Evolutionary conservation across 2,113 vertebrate genomes (phyloP).

Genomic region (Burhinus oedicnemus): DNA sequence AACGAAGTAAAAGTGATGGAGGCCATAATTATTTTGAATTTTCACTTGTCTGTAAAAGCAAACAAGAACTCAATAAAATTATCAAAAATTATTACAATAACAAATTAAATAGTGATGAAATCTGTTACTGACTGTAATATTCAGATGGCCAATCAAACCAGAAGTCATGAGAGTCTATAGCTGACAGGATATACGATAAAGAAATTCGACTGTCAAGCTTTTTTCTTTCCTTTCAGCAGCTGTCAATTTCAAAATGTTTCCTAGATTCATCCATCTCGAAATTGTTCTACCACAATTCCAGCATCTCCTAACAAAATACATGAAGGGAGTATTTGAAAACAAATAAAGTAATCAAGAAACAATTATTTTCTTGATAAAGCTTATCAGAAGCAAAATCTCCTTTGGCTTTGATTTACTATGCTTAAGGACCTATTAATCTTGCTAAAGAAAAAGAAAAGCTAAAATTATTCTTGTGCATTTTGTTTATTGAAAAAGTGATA

Average conservation of each 20-base stretch:
- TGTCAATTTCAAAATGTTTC: neutral
- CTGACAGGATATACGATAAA: neutral
- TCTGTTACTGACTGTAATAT: neutral
- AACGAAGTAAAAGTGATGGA: neutral
- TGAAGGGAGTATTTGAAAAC: neutral
- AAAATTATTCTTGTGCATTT: neutral
- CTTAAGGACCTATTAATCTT: neutral
- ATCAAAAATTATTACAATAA: neutral
- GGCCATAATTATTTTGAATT: neutral
- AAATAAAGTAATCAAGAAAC: neutral
- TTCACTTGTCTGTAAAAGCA: neutral
- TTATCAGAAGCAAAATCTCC: neutral
- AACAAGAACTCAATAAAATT: neutral
- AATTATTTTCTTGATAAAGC: neutral
- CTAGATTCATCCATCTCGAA: neutral
- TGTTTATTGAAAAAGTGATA: slow-evolving; percentile 5
- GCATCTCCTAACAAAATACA: neutral
- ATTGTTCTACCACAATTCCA: neutral
- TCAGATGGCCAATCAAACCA: neutral
- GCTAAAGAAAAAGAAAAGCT: neutral
- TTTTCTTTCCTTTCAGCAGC: neutral
- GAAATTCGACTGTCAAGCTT: neutral
- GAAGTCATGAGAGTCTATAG: neutral
- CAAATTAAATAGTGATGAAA: neutral
- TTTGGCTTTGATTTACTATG: neutral